phyloP scores from a whole-genome alignment of 2,797 vertebrate genomes.

The Tokudaia muenninki region DNA sequence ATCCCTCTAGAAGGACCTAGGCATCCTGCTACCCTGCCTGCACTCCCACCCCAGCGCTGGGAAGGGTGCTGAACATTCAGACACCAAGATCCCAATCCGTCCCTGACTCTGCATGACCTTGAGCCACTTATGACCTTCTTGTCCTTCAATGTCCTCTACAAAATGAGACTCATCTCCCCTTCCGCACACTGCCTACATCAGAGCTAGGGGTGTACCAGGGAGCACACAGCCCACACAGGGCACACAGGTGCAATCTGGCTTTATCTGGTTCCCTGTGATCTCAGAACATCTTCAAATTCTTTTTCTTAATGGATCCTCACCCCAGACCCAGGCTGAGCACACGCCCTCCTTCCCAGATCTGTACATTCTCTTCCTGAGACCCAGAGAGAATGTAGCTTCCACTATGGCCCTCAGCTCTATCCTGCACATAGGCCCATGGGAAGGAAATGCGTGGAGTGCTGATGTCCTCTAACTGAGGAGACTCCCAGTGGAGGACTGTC shows the following conservation, averaged over 20 bases:
- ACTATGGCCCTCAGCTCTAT: neutral
- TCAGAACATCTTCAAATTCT: neutral
- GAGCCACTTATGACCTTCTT: neutral
- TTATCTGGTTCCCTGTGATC: neutral
- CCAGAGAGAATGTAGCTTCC: neutral
- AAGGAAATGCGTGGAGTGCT: neutral
- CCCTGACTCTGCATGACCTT: neutral
- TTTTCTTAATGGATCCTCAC: neutral
- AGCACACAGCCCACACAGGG: neutral
- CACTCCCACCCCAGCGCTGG: neutral
- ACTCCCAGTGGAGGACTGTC: accelerated
- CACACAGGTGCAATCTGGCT: neutral
- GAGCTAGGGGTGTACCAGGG: neutral
- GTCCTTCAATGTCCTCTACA: neutral
- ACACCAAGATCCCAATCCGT: neutral
- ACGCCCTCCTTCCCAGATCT: neutral
- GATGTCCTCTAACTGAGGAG: neutral
- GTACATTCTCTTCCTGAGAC: neutral
- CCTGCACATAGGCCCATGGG: too few relatives aligned
- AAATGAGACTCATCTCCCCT: neutral
- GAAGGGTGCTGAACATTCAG: neutral
- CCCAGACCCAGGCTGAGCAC: neutral
- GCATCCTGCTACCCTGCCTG: neutral
- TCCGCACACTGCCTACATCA: neutral
- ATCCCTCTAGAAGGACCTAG: neutral